Evolutionary conservation across 2,113 vertebrate genomes (phyloP).

Genomic region (Dicaeum eximium): DNA sequence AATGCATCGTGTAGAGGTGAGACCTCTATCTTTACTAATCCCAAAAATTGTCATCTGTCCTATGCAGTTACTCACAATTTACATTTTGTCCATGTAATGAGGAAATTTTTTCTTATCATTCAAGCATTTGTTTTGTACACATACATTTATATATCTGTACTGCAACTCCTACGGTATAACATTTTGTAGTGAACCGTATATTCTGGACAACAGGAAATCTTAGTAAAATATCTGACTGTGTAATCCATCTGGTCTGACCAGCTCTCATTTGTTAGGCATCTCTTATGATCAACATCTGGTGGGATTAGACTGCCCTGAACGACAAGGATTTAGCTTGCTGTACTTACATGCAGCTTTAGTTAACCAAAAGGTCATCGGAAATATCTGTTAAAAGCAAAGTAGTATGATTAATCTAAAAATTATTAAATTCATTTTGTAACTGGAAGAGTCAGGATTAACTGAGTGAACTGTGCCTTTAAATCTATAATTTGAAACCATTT

Average conservation of each 20-base stretch:
- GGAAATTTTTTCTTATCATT: background rate
- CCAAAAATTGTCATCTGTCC: background rate
- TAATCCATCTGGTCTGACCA: slow-evolving; percentile 38
- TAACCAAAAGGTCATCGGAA: background rate
- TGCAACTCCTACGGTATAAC: background rate
- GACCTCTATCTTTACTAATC: background rate
- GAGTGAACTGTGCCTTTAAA: background rate
- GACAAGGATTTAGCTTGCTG: slow-evolving; percentile 45
- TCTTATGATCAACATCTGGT: slow-evolving; percentile 57
- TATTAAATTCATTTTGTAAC: slow-evolving; percentile 16
- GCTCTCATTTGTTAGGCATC: slow-evolving; percentile 54
- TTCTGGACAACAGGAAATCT: background rate
- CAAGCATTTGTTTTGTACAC: background rate
- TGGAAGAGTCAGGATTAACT: background rate
- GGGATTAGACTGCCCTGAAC: slow-evolving; percentile 36
- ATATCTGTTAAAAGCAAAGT: slow-evolving; percentile 58
- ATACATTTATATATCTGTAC: background rate
- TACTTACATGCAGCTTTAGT: slow-evolving; percentile 48
- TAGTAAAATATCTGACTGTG: slow-evolving; percentile 43
- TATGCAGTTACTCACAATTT: background rate
- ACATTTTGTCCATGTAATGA: background rate
- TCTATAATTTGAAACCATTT: background rate
- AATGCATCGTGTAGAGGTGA: background rate
- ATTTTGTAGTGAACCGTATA: background rate
- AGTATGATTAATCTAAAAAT: slow-evolving; percentile 49